Base-by-base conservation (phyloP, 2,888 invertebrate genomes). In the Meloe dianella region DNA sequence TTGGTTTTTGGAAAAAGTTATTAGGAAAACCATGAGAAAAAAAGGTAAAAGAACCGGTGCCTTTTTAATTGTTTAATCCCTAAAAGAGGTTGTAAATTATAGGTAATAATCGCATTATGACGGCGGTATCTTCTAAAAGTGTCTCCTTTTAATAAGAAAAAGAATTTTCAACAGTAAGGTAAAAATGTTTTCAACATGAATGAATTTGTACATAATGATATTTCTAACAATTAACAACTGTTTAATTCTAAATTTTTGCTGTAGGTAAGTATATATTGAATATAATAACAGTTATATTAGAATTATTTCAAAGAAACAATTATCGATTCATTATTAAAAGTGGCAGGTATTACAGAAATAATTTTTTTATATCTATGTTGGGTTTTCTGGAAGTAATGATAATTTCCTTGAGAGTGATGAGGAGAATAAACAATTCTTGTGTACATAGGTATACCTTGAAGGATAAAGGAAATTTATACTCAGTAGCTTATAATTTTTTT, bases 371-470 rank as follows among this genome's bases (percentile, higher is more conserved):
- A 51, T 51, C 20, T 41, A 22, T 22, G 22, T 12, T 51, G n/a
- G 51, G 22, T 22, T 51, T 51, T 51, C 51, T 51, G 51, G 51
- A 51, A 51, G 51, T 51, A 51, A 51, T 51, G 51, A 51, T 51
- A 51, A 51, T 51, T 51, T 51, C 51, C 51, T 22, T 4, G 20
- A 10, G 51, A 51, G 51, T 22, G 22, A 22, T 7, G 22, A 22
- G 10, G 3, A 22, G 51, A 51, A 51, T 51, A 51, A 14, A 51
- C 22, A 51, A 51, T 51, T 51, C 51, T 51, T 22, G 4, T 20
- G 10, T 51, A 51, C 47, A 22, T 6, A 22, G 10, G 10, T 22
- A 51, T 51, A 51, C 17, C 47, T 20, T 47, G 47, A n/a, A 14
- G 38, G 38, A n/a, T 38, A 14, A 6, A 14, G 14, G 38, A 38